A percentile compares a stretch with the other conserved stretches of the same genome.
Evolutionary conservation across 2,888 invertebrate species (phyloP).

Genomic region (Cataglyphis rosenhaueri): DNA sequence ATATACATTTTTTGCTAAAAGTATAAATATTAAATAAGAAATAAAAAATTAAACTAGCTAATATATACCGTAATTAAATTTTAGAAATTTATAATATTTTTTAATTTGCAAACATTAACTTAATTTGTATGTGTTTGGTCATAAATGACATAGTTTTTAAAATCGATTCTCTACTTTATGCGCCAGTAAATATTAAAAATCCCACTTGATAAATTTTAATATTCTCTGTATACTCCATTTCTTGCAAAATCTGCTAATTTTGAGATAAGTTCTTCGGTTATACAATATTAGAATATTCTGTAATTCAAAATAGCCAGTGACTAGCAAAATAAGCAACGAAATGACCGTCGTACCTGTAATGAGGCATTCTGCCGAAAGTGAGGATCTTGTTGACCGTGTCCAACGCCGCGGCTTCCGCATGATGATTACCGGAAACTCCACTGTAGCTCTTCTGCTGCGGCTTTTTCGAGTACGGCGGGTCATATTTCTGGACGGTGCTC

Average conservation of each 20-base stretch:
- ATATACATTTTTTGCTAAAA: background rate
- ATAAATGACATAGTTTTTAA: background rate
- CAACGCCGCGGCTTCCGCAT: slow-evolving; percentile 92
- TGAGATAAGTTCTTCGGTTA: background rate
- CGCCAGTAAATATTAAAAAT: background rate
- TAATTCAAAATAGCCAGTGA: background rate
- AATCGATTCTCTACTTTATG: background rate
- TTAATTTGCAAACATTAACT: background rate
- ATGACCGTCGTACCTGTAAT: slow-evolving; percentile 89
- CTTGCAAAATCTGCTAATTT: slow-evolving; percentile 12
- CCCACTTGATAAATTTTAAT: background rate
- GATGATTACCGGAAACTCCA: slow-evolving; percentile 89
- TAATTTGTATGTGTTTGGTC: background rate
- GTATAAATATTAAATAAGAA: background rate
- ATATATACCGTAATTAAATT: background rate
- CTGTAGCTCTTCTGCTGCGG: slow-evolving; percentile 92
- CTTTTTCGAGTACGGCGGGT: slow-evolving; percentile 95
- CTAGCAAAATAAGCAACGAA: slow-evolving; percentile 57
- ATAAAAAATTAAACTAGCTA: background rate
- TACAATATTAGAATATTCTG: slow-evolving; percentile 6
- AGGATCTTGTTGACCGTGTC: slow-evolving; percentile 94
- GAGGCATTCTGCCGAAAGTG: slow-evolving; percentile 91
- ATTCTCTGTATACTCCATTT: background rate
- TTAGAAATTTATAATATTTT: background rate
- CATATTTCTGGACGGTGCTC: slow-evolving; percentile 95